phyloP scores from a whole-genome alignment of 2,797 vertebrate species.

The Ibycter americanus region DNA sequence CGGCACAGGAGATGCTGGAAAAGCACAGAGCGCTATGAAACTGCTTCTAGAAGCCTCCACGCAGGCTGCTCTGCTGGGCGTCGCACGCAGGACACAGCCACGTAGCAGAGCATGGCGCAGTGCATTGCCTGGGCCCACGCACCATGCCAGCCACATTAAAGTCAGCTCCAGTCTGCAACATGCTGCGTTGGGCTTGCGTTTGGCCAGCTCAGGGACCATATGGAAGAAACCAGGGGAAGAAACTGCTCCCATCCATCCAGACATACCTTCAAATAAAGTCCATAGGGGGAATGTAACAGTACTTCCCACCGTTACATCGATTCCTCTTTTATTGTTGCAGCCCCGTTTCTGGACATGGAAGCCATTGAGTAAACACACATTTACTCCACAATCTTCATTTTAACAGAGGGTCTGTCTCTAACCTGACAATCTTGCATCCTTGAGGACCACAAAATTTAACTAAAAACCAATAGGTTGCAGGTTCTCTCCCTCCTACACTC shows the following conservation, averaged over 20 bases:
- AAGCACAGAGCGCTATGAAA: not conserved
- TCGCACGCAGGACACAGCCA: not conserved
- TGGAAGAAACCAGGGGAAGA: too few relatives aligned
- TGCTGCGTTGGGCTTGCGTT: accelerated
- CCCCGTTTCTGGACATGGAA: not conserved
- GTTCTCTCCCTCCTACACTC: not conserved
- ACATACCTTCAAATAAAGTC: not conserved
- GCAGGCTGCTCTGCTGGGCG: not conserved
- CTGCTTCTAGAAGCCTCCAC: not conserved
- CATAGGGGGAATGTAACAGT: accelerated
- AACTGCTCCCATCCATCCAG: not conserved
- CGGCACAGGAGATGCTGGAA: not conserved
- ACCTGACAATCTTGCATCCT: not conserved
- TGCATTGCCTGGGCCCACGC: accelerated
- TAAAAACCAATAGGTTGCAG: not conserved
- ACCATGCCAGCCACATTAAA: not conserved
- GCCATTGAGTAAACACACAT: not conserved
- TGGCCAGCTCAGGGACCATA: not conserved
- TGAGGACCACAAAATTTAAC: not conserved
- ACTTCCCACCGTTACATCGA: accelerated
- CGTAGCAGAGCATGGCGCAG: not conserved
- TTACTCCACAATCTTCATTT: not conserved
- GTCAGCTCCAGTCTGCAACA: not conserved
- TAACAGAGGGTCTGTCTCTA: not conserved
- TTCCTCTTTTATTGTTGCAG: not conserved